Conservation (phyloP, 1,140 invertebrate genomes). For the Drepana arcuata region DNA sequence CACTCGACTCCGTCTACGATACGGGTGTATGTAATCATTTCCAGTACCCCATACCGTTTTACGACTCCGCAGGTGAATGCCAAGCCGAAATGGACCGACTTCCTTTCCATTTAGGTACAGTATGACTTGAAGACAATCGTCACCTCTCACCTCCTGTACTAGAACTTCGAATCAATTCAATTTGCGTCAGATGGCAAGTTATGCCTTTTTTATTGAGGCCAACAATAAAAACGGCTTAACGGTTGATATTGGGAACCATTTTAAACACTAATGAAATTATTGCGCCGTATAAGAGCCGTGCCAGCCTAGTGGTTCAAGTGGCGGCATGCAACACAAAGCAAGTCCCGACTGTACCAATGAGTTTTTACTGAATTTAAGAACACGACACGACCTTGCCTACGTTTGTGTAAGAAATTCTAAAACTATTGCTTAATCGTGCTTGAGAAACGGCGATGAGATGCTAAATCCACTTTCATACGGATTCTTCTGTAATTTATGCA, state of each 20-base stretch:
- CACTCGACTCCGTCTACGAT: conserved; percentile 25
- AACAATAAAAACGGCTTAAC: conserved; percentile 51
- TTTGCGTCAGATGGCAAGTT: conserved; percentile 52
- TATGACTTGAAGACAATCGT: conserved; percentile 7
- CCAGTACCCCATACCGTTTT: conserved; percentile 39
- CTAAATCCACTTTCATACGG: too few relatives aligned
- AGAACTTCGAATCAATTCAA: conserved; percentile 50
- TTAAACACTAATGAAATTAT: conserved; percentile 12
- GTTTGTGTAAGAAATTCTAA: too few relatives aligned
- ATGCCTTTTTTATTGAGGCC: conserved; percentile 64
- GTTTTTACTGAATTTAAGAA: too few relatives aligned
- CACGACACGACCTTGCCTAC: too few relatives aligned
- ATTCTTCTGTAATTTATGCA: too few relatives aligned
- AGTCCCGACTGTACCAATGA: too few relatives aligned
- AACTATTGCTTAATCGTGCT: too few relatives aligned
- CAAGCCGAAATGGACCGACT: conserved; percentile 21
- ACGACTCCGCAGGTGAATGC: conserved; percentile 11
- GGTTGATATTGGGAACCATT: conserved; percentile 41
- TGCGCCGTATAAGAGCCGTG: too few relatives aligned
- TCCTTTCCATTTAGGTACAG: conserved; percentile 1
- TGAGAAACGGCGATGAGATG: too few relatives aligned
- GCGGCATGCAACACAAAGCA: too few relatives aligned
- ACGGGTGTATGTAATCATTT: conserved; percentile 23
- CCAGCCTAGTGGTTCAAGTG: too few relatives aligned
- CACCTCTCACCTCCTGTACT: conserved; percentile 31